Conservation (phyloP, 2,797 vertebrate species). For the Hyperoplus lanceolatus region DNA sequence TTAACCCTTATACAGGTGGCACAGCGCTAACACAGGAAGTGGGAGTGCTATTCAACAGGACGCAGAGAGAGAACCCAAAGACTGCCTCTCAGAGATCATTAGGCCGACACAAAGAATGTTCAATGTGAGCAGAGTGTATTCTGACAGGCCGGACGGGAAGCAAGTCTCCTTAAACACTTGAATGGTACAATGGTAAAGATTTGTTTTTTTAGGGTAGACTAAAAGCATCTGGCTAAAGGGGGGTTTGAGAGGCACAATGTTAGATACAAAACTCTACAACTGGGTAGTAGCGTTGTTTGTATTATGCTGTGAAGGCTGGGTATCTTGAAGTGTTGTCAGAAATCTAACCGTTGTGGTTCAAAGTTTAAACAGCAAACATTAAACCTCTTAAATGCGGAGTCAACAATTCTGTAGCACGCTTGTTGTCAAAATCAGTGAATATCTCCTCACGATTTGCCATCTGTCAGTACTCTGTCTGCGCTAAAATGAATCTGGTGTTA, state of each 20-base stretch:
- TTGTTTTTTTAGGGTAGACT: constrained; percentile 36
- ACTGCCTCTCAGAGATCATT: constrained; percentile 56
- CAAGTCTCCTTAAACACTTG: constrained; percentile 61
- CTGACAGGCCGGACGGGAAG: constrained; percentile 56
- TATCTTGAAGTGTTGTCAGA: constrained; percentile 12
- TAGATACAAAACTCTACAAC: constrained; percentile 29
- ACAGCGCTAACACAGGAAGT: constrained; percentile 62
- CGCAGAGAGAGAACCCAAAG: constrained; percentile 36
- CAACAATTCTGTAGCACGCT: too few species aligned
- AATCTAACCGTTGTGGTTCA: constrained; percentile 23
- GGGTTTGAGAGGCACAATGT: constrained; percentile 33
- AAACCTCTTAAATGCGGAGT: constrained; percentile 13
- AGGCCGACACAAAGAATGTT: constrained; percentile 57
- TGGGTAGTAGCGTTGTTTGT: neutral
- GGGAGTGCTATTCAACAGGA: constrained; percentile 42
- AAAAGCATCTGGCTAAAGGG: constrained; percentile 59
- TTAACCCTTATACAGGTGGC: constrained; percentile 78
- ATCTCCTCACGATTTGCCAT: too few species aligned
- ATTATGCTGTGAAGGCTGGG: constrained; percentile 18
- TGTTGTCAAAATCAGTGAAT: too few species aligned
- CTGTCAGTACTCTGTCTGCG: too few species aligned
- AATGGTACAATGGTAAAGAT: constrained; percentile 42
- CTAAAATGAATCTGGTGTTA: too few species aligned
- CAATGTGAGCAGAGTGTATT: constrained; percentile 54
- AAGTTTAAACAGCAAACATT: constrained; percentile 25